Evolutionary conservation across 2,113 vertebrate species (phyloP), one percentile per base, ranked within the genome.

Genomic region (Menidia beryllina): DNA sequence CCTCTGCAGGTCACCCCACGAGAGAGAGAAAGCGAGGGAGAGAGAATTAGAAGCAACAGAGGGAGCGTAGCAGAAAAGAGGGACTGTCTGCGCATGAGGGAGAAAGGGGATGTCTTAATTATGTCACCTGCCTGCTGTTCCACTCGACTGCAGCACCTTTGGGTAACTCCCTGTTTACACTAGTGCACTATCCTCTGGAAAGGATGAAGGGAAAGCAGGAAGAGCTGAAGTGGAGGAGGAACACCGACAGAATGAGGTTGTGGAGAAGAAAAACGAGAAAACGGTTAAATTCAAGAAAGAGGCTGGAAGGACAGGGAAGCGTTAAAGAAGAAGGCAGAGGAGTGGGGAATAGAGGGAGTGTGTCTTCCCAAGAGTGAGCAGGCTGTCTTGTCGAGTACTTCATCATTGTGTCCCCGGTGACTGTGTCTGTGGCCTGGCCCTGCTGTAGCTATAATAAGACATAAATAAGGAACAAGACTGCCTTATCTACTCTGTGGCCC

Each of bases 371-470:
- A 82, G 90, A 91, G 90, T 89, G 89, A 88, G 88, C 72, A 68
- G 82, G 75, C 83, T 88, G 90, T 91, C 90, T 89, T 90, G 86
- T 91, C 77, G 85, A 91, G 90, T 84, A 91, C 89, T 91, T 91
- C 90, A 91, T 91, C 89, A 91, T 91, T 86, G 89, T 88, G 89
- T 91, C 90, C 90, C 90, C 82, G 78, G 89, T 90, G 90, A 91
- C 89, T 91, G 89, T 91, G 90, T 91, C 89, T 91, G 89, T 86
- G 90, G 89, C 89, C 90, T 84, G 90, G 90, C 85, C 88, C 77
- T 50, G 88, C 89, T 91, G 90, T 90, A 91, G 90, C 89, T 91
- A 91, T 91, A 91, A 89, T 91, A 91, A 91, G 89, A 91, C 90
- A 91, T 91, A 91, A 91, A 91, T 91, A 91, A 91, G 89, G 90